Base-by-base conservation (phyloP, 2,113 vertebrate genomes). In the Phrynosoma blainvillii region DNA sequence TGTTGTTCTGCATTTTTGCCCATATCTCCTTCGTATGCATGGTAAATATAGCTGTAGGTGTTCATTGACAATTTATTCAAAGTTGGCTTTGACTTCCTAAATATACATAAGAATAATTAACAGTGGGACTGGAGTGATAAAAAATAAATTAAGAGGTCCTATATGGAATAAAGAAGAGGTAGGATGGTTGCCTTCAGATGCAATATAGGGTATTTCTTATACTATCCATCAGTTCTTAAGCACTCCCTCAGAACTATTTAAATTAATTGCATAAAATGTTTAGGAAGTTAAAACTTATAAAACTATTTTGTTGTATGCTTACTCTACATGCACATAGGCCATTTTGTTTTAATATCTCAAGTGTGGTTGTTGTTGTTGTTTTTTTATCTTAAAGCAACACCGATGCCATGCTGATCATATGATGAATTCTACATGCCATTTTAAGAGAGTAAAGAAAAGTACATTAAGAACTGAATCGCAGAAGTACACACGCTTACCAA, bases 271-370 rank as follows among this genome's bases (percentile, higher is more conserved):
- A 84, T 84, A 76, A 47, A 87, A 83, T 47, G 70, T 42, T 83
- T 83, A 23, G 87, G 40, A 73, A 88, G 71, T 83, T 88, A 83
- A 54, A 82, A 27, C 9, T 30, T 71, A 76, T 77, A 77, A 62
- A 88, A 56, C 65, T 54, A 62, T 30, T 70, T 68, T 71, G 74
- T 56, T 32, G 56, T 84, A 73, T 88, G 70, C 78, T 75, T 74
- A 88, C 21, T 21, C 18, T 36, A 30, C n/a, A 84, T 66, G 36
- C 62, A 83, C 14, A 88, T 0, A 56, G 77, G 66, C n/a, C 16
- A 20, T 84, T 84, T 70, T 70, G 16, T 27, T 88, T 84, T 78
- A 78, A 83, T 84, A 77, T 79, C 74, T 84, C 81, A 78, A 74
- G 82, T 88, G 42, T 84, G n/a, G n/a, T n/a, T n/a, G n/a, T n/a